Evolutionary conservation across 2,113 vertebrate genomes (phyloP).

Genomic region (Leucosticte australis): DNA sequence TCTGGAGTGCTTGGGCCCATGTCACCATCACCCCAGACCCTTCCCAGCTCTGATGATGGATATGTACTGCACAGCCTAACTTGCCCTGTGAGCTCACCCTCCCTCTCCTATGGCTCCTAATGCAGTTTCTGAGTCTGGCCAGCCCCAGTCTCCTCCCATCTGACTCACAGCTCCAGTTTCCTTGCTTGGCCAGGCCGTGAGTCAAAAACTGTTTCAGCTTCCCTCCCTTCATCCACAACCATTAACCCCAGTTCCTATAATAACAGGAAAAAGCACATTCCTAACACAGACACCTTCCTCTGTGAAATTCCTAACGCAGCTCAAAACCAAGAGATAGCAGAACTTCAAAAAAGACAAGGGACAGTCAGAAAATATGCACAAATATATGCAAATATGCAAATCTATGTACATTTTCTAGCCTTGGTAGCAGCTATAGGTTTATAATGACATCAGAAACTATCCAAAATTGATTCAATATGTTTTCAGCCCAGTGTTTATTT

Average conservation of each 20-base stretch:
- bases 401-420: not conserved
- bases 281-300: constrained; percentile 47
- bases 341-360: not conserved
- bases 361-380: not conserved
- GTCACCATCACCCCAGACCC: not conserved
- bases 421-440: not conserved
- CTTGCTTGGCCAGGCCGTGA: not conserved
- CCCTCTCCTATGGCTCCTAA: not conserved
- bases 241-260: constrained; percentile 59
- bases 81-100: not conserved
- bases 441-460: not conserved
- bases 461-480: not conserved
- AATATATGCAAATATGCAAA: not conserved
- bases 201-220: constrained; percentile 24
- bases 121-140: not conserved
- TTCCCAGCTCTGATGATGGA: not conserved
- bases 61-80: not conserved
- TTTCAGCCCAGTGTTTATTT: not conserved
- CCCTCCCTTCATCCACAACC: constrained; percentile 44
- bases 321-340: not conserved
- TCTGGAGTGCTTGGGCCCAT: not conserved
- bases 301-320: not conserved
- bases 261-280: constrained; percentile 70
- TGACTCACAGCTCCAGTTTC: constrained; percentile 57
- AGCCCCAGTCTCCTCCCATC: constrained; percentile 33